Percentiles rank a stretch among this genome's conserved stretches.
These are phyloP conservation scores for Mus pahari DNA, from an alignment of 2,113 vertebrate species.

Conservation along the genomic window DNA sequence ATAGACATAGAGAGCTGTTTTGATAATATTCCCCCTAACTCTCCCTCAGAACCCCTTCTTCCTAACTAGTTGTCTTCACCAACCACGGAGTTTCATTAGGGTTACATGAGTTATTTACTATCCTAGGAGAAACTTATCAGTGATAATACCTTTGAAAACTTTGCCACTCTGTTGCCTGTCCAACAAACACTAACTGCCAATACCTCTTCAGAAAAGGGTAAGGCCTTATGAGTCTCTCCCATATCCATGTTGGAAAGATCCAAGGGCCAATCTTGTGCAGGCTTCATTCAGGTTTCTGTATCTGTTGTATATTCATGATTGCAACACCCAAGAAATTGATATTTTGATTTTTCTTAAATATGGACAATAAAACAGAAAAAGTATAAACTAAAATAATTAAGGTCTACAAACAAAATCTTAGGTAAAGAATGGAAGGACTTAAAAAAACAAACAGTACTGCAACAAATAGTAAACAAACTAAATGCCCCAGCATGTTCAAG, in stretches of 20 bases:
- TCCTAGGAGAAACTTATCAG: background rate
- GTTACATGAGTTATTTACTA: background rate
- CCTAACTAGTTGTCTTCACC: background rate
- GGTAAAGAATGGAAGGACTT: background rate
- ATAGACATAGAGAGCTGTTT: background rate
- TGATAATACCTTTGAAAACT: background rate
- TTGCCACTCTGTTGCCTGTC: no score
- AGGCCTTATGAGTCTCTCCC: background rate
- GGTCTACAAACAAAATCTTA: background rate
- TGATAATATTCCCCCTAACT: background rate
- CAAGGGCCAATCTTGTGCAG: background rate
- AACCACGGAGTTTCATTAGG: no score
- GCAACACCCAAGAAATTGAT: constrained; percentile 69
- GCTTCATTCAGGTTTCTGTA: background rate
- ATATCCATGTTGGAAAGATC: background rate
- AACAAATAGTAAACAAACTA: background rate
- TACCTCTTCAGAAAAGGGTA: background rate
- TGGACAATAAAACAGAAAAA: constrained; percentile 62
- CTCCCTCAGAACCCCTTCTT: background rate
- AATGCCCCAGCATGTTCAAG: background rate
- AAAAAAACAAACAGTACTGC: background rate
- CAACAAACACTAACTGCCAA: background rate
- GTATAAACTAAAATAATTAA: constrained; percentile 8
- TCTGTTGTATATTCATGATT: no score
- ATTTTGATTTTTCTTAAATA: constrained; percentile 69